Evolutionary conservation across 2,888 invertebrate species (phyloP), one percentile per base, ranked within the genome.

Genomic region (Spilarctia lutea): DNA sequence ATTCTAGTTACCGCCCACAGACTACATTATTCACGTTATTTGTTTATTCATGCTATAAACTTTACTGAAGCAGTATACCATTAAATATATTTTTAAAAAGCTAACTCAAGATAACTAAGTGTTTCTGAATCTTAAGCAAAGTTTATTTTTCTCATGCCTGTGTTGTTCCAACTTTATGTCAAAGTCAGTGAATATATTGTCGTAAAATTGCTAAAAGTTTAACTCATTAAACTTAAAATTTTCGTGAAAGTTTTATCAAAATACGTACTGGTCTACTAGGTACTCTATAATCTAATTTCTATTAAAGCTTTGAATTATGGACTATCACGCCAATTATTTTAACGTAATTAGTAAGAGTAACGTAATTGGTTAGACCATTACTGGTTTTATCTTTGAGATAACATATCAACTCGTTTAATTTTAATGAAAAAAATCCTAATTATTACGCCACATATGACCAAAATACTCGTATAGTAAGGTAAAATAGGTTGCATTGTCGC

Each of bases 1-100:
- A 30, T 63, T 63, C 63, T 52, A 8, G 66, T 66, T 11, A 67
- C 72, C 45, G 66, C 72, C 27, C 39, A 72, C 60, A 60, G 67
- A 67, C 30, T 20, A 45, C 56, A 72, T 72, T 27, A 42, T 56
- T 72, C 35, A 30, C 56, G 63, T 63, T 63, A 63, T 30, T 66
- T 39, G 66, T 39, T 68, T 60, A 42, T 27, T 24, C 35, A 27
- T 11, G 30, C 70, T 56, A 16, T 35, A 63, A 63, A 63, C 30
- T 63, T 27, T 63, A 30, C 63, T 30, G 27, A 63, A 63, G 30
- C 63, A 6, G 63, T 63, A 18, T 63, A 30, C 30, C 63, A 63
- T 63, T 63, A 30, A 30, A 63, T 0, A 30, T 63, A 63, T 63
- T 63, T 30, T 63, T 27, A 60, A 60, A 60, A 63, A 30, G 30